Base-by-base conservation (phyloP, 2,113 vertebrate species). In the Phalacrocorax aristotelis region DNA sequence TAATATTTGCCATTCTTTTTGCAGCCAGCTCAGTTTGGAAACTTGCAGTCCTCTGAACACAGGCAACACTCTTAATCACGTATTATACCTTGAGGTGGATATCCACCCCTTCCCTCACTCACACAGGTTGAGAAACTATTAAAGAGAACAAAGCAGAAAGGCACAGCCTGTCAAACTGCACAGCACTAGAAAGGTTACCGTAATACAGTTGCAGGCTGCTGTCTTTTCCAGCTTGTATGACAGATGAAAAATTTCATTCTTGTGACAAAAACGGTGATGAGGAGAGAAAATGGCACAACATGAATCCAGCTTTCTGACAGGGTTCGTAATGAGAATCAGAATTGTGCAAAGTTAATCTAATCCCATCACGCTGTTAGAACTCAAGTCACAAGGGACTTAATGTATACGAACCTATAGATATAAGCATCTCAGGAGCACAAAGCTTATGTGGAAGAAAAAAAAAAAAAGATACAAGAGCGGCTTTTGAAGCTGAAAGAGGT, bases 201-300 rank as follows among this genome's bases (percentile, higher is more conserved):
- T 87, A 57, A 87, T 77, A 79, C 64, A 55, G 23, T 75, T 90
- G 44, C 83, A 29, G 55, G 38, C 52, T 94, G 80, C 93, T 95
- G 83, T 92, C 93, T 95, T 90, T 93, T 89, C 68, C 83, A 95
- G 85, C 22, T 69, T 49, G 44, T 16, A 76, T 89, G 95, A 96
- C 74, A 96, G 64, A 89, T 96, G 90, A 96, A 95, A 97, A 97
- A 92, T 42, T 87, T 95, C 65, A 94, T 95, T 96, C 87, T 83
- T 77, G 11, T 95, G 71, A 89, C 81, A 77, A 75, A 85, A 91
- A 86, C 11, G 19, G 77, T 78, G 65, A 85, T 76, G 91, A 96
- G 81, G 55, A 91, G 72, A 89, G 70, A 95, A 97, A 97, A 89
- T 66, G 85, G 38, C 81, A 85, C 71, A 54, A 94, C 48, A 85